Base-by-base conservation (phyloP, 1,140 invertebrate genomes). In the Lepidostoma basale region DNA sequence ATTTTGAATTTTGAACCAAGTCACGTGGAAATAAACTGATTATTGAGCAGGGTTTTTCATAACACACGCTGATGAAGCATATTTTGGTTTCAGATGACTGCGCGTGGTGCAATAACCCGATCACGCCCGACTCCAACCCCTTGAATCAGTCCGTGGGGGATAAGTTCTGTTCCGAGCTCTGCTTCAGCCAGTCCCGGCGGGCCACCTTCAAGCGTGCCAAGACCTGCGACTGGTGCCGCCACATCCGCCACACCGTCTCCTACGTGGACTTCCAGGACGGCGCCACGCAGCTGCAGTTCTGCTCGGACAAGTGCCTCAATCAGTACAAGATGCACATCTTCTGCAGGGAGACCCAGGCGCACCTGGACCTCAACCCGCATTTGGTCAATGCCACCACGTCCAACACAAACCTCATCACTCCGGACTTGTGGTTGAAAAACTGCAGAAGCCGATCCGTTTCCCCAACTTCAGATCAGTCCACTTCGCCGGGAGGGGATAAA, bases 281-380 rank as follows among this genome's bases (percentile, higher is more conserved):
- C 14, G 88, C 91, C 62, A 88, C 89, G 60, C 90, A 92, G 72
- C 82, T 92, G 10, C 90, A 93, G 78, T 93, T 93, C 78, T 91
- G 87, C 78, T 93, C 93, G 62, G 92, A 95, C 78, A 96, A 96
- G 84, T 97, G 94, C 76, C 84, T 96, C 44, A 96, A 96, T 77
- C 94, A 96, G 79, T 97, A 96, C 83, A 96, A 97, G 83, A 96
- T 97, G 93, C 93, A 95, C 76, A 95, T 96, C 69, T 97, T 96
- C 78, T 96, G 94, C 81, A 88, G 91, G 23, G 94, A 96, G 79
- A 95, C 94, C 2, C 90, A 94, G 78, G 92, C 93, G 1, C 93
- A 95, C 77, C 85, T 95, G 39, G 91, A 94, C 76, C 86, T 94
- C 70, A 92, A 94, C 75, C 90, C 90, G 0, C 89, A 91, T 75